Evolutionary conservation across 2,113 vertebrate species (phyloP).

Genomic region (Irena cyanogastra): DNA sequence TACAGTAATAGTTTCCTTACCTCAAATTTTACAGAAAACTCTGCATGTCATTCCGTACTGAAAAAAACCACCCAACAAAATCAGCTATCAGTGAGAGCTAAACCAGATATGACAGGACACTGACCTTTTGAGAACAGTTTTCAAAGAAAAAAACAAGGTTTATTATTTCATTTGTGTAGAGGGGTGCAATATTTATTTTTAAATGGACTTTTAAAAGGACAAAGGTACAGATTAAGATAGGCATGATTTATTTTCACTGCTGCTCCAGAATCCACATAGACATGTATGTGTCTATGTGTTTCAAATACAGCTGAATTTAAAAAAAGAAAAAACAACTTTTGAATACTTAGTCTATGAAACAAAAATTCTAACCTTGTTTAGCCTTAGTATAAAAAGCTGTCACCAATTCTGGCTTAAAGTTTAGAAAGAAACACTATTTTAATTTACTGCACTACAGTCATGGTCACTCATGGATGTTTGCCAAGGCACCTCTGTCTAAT

Average conservation of each 20-base stretch:
- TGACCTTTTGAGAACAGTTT: background rate
- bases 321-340: background rate
- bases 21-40: background rate
- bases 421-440: background rate
- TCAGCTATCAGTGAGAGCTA: background rate
- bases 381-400: background rate
- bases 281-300: background rate
- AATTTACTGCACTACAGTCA: background rate
- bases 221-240: background rate
- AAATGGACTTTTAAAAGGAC: background rate
- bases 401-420: background rate
- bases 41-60: background rate
- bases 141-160: background rate
- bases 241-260: background rate
- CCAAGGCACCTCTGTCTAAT: background rate
- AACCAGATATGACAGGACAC: background rate
- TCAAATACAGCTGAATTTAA: background rate
- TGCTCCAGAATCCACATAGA: background rate
- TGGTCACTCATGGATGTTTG: background rate
- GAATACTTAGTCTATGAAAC: background rate
- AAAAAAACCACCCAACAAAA: background rate
- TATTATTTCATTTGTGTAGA: background rate
- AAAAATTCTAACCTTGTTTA: background rate
- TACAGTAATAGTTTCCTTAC: background rate
- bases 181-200: background rate